Percentiles rank a stretch among this genome's conserved stretches.
Evolutionary conservation across 2,113 vertebrate genomes (phyloP).

Genomic region (Odocoileus hemionus): DNA sequence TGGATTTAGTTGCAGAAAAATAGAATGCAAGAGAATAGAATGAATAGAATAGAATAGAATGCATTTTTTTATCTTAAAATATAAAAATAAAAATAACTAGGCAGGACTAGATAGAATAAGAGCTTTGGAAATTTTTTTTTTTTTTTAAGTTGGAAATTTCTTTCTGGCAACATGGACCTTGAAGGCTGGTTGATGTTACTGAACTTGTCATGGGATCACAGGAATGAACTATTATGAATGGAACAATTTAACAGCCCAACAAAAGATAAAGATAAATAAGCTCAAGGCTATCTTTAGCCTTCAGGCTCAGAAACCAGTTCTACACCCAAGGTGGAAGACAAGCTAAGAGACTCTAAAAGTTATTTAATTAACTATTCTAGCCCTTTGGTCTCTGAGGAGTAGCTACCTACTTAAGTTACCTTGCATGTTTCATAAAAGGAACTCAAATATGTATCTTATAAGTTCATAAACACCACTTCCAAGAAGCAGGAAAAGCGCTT

Average conservation of each 20-base stretch:
- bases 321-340: neutral
- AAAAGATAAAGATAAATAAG: neutral
- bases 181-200: neutral
- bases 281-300: neutral
- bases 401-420: neutral
- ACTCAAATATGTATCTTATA: neutral
- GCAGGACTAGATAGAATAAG: neutral
- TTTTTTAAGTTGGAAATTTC: neutral
- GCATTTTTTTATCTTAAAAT: neutral
- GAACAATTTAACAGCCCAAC: neutral
- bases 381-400: neutral
- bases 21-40: neutral
- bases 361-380: neutral
- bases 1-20: neutral
- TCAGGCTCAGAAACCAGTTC: neutral
- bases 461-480: neutral
- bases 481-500: neutral
- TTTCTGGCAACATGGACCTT: neutral
- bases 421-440: neutral
- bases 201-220: neutral
- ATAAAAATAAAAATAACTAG: neutral
- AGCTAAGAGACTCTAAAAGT: neutral
- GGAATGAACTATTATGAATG: neutral
- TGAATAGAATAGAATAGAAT: too few relatives aligned
- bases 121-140: neutral